Base-by-base conservation (phyloP, 2,888 invertebrate genomes). In the Agriotes lineatus region DNA sequence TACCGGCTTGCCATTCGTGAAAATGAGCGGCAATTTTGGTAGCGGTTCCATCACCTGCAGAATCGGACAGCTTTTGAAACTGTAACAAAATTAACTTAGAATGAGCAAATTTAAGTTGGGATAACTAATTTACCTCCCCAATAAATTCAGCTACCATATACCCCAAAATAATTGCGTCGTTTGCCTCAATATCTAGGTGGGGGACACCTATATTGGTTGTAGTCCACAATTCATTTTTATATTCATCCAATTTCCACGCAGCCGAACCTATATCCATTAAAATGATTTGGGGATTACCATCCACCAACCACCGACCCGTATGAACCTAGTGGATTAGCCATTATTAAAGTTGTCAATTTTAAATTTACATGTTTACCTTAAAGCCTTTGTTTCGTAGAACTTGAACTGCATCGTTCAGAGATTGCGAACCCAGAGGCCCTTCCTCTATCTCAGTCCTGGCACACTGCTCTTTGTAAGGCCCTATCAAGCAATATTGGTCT, bases 1-100 rank as follows among this genome's bases (percentile, higher is more conserved):
- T 90, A 5, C 98, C 99, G 0, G 99, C 96, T 80, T 98, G 94
- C 99, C 99, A 99, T 85, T 99, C 99, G 83, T 99, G 99, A 84
- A 99, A 99, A 81, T 99, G 99, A 0, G 94, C 91, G 0, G 97
- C 93, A 35, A 99, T 91, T 50, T 93, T 88, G 0, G 98, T 95
- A 0, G 89, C 87, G 0, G 86, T 67, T 7, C 81, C 82, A 67
- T 89, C 88, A 66, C 90, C 88, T 79, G 88, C 89, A 44, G 85
- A 83, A 73, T 92, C 90, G 0, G 92, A 91, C 18, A 89, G 90
- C 77, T 89, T 90, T 52, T 91, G 90, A 82, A 93, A 93, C 91
- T 92, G 78, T n/a, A 82, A 77, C 18, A 44, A 20, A 62, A 33
- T 6, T 5, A 25, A n/a, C n/a, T n/a, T 25, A 25, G 4, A 25